Conservation (phyloP, 2,113 vertebrate genomes). For the Ophthalmolycus amberensis region DNA sequence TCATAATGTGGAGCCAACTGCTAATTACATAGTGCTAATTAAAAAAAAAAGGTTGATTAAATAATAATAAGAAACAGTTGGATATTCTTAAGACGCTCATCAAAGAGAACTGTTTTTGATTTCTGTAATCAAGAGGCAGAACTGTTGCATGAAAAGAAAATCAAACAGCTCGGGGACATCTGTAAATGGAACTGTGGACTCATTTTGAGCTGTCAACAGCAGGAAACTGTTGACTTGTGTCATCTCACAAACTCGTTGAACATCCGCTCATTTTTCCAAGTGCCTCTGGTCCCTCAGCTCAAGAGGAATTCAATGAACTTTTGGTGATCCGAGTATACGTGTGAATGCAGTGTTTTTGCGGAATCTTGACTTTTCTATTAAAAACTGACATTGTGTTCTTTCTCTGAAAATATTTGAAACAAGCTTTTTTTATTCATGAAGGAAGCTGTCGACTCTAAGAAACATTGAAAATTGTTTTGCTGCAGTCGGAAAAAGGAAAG, state of each 20-base stretch:
- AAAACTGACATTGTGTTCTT: slow-evolving; percentile 7
- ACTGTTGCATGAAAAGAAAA: slow-evolving; percentile 8
- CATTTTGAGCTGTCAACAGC: neutral
- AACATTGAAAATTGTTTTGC: slow-evolving; percentile 10
- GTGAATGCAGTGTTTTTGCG: slow-evolving; percentile 16
- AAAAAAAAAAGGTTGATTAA: neutral
- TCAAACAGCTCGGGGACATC: neutral
- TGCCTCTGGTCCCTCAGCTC: slow-evolving; percentile 1
- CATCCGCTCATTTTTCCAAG: slow-evolving; percentile 8
- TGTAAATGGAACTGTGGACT: slow-evolving; percentile 16
- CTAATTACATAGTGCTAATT: neutral
- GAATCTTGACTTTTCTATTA: slow-evolving; percentile 3
- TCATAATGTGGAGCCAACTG: neutral
- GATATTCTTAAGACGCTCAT: neutral
- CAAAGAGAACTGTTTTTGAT: neutral
- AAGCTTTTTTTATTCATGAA: neutral
- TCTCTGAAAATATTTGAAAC: slow-evolving; percentile 2
- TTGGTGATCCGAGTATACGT: neutral
- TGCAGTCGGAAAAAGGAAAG: neutral
- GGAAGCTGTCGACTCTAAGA: neutral
- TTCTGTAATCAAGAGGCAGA: slow-evolving; percentile 12
- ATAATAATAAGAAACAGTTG: neutral
- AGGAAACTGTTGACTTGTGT: slow-evolving; percentile 25
- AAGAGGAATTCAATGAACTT: slow-evolving; percentile 21
- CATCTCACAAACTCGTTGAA: slow-evolving; percentile 25